Base-by-base conservation (phyloP, 2,113 vertebrate genomes). In the Pomatostomus ruficeps region DNA sequence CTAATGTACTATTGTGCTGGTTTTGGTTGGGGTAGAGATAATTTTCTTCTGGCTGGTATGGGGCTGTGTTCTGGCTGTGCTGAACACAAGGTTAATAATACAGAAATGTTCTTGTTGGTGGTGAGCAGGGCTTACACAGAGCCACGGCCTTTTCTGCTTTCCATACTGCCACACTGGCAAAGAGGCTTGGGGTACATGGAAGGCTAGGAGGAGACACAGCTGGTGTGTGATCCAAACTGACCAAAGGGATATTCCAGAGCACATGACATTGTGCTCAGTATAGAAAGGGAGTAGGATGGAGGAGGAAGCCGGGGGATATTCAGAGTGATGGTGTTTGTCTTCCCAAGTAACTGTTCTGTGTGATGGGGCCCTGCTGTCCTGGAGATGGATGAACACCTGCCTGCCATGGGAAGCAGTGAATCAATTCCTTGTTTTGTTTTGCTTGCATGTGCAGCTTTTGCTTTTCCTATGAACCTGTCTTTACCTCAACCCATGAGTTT, bases 111-210 rank as follows among this genome's bases (percentile, higher is more conserved):
- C 48, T 58, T 43, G 25, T 35, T 36, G 22, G 1, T 57, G 36
- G 6, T 58, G 25, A 42, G 31, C 80, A 52, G 67, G 5, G 33
- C 12, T 73, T 38, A 28, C n/a, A 54, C 19, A 57, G 51, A 85
- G 42, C 31, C 43, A 66, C 66, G 14, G 71, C 13, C 29, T 58
- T 66, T 75, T 42, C 43, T 49, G 20, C 42, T 66, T 55, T 35
- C 7, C 0, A 0, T 40, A 57, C 24, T 35, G 51, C 42, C 35
- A 29, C 1, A 1, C 24, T 85, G 51, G 51, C 24, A 29, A n/a
- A 40, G 71, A 29, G 12, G 51, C 16, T 42, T 22, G 42, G 28
- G 15, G 35, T 31, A 10, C 35, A 7, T 35, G 51, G 71, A 24
- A 66, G 42, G 15, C 0, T 57, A 36, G 71, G 61, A 66, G 61